phyloP scores from a whole-genome alignment of 1,140 invertebrate species.

The Nasonia giraulti region DNA sequence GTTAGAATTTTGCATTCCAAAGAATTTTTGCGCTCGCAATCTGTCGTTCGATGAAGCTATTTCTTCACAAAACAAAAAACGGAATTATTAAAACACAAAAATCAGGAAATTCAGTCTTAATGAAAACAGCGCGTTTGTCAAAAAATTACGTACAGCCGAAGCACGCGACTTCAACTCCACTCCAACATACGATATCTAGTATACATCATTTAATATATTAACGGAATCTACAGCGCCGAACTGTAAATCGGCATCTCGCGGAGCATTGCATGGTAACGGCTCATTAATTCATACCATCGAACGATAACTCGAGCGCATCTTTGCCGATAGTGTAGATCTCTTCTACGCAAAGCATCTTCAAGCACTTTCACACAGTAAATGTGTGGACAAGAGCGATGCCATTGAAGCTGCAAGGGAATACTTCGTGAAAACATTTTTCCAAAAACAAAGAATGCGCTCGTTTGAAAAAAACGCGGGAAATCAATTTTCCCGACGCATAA shows the following conservation, averaged over 20 bases:
- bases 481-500: not conserved
- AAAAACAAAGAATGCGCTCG: no score
- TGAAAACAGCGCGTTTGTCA: not conserved
- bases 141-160: not conserved
- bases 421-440: no score
- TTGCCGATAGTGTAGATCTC: slow-evolving; percentile 35
- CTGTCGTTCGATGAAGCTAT: no score
- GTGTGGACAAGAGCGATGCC: no score
- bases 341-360: not conserved
- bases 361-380: no score
- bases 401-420: no score
- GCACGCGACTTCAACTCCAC: not conserved
- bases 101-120: not conserved
- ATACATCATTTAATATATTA: slow-evolving; percentile 35
- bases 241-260: slow-evolving; percentile 10
- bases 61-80: no score
- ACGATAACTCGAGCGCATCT: not conserved
- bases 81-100: not conserved
- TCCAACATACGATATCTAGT: not conserved
- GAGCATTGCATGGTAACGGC: slow-evolving; percentile 28
- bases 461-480: not conserved
- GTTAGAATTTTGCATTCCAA: no score
- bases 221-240: slow-evolving; percentile 33
- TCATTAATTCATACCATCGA: slow-evolving; percentile 37
- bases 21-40: no score